A percentile compares a stretch with the other conserved stretches of the same genome.
Evolutionary conservation across 1,140 invertebrate species (phyloP).

Genomic region (Ladona fulva): DNA sequence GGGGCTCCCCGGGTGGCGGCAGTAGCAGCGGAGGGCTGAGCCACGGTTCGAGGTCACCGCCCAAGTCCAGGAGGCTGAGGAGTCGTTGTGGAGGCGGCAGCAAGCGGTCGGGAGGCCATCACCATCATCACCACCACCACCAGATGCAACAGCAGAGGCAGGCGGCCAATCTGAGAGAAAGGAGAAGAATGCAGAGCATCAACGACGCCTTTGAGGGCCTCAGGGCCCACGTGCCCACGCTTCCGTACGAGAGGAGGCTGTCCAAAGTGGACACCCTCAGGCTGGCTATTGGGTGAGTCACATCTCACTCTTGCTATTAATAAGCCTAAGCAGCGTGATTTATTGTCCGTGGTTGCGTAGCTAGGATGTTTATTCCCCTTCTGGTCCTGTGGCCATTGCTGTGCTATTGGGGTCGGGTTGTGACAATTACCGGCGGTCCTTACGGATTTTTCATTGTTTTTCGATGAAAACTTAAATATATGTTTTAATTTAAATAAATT

Average conservation of each 20-base stretch:
- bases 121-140: constrained; percentile 42
- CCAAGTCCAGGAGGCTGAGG: background rate
- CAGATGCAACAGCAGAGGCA: constrained; percentile 85
- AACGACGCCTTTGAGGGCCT: constrained; percentile 90
- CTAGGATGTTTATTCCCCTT: too few species aligned
- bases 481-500: too few species aligned
- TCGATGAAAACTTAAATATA: too few species aligned
- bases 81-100: background rate
- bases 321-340: too few species aligned
- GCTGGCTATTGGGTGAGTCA: constrained; percentile 64
- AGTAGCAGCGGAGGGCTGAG: background rate
- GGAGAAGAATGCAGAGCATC: constrained; percentile 89
- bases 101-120: background rate
- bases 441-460: too few species aligned
- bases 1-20: background rate
- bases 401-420: too few species aligned
- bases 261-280: constrained; percentile 92
- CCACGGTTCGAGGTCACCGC: background rate
- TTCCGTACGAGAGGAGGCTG: constrained; percentile 89
- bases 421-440: too few species aligned
- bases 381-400: too few species aligned
- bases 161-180: constrained; percentile 85
- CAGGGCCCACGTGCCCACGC: constrained; percentile 82
- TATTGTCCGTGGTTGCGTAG: too few species aligned
- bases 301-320: too few species aligned